Evolutionary conservation across 2,113 vertebrate genomes (phyloP).

Genomic region (Miniopterus natalensis): DNA sequence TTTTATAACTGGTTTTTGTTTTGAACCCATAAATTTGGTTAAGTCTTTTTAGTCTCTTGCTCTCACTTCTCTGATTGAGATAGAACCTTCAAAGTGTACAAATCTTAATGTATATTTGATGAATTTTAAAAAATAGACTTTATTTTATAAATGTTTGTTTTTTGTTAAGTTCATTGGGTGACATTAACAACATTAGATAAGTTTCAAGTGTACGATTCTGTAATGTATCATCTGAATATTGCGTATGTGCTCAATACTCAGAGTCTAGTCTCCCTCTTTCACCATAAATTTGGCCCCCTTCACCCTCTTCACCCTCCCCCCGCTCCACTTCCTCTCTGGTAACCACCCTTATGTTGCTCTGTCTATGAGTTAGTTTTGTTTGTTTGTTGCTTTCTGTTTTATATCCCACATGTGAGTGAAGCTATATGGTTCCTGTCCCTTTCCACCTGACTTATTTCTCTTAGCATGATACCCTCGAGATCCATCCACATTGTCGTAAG

Average conservation of each 20-base stretch:
- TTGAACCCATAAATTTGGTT: neutral
- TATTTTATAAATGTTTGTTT: too few relatives aligned
- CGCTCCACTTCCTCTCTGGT: neutral
- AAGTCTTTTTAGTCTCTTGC: neutral
- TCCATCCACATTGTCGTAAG: neutral
- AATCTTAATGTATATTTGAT: neutral
- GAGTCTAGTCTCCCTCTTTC: too few relatives aligned
- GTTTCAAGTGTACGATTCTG: neutral
- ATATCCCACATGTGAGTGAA: too few relatives aligned
- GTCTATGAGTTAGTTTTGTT: neutral
- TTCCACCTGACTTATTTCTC: too few relatives aligned
- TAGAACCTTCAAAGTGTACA: neutral
- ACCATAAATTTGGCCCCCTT: too few relatives aligned
- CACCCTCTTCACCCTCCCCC: too few relatives aligned
- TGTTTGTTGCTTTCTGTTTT: neutral
- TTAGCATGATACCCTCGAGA: neutral
- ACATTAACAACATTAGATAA: neutral
- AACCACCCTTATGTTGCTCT: neutral
- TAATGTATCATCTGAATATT: too few relatives aligned
- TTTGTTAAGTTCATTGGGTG: neutral
- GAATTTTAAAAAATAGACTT: neutral
- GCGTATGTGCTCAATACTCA: too few relatives aligned
- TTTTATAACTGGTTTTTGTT: constrained; percentile 11
- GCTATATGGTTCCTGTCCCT: too few relatives aligned
- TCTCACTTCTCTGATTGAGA: neutral